Evolutionary conservation across 2,888 invertebrate genomes (phyloP).

Genomic region (Ptychoptera albimana): DNA sequence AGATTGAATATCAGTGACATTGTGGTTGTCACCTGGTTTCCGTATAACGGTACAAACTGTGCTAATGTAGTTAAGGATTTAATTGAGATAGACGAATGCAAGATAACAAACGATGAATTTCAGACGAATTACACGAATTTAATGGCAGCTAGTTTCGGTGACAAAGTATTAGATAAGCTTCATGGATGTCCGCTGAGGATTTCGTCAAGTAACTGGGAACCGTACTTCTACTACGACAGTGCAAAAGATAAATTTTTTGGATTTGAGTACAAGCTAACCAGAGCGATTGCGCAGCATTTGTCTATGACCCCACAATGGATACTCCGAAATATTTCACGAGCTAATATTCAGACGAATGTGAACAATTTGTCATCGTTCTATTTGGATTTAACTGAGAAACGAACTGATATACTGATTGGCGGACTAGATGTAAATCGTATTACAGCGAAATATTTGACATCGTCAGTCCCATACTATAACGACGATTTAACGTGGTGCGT

Average conservation of each 20-base stretch:
- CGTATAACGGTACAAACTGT: conserved; percentile 26
- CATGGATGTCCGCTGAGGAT: conserved; percentile 23
- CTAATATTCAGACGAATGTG: too few species aligned
- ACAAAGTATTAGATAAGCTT: conserved; percentile 24
- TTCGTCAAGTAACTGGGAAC: conserved; percentile 24
- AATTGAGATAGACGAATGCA: too few species aligned
- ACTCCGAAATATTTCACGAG: too few species aligned
- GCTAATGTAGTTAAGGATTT: conserved; percentile 15
- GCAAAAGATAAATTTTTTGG: conserved; percentile 13
- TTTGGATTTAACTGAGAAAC: too few species aligned
- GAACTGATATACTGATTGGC: conserved; percentile 24
- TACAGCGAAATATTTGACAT: conserved; percentile 21
- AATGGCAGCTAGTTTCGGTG: conserved; percentile 8
- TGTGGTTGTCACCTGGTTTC: conserved; percentile 22
- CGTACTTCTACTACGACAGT: conserved; percentile 18
- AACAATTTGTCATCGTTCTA: too few species aligned
- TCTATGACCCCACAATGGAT: conserved; percentile 16
- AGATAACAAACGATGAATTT: too few species aligned
- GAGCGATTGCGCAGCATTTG: conserved; percentile 21
- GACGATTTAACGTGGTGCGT: conserved; percentile 31
- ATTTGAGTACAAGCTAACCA: conserved; percentile 23
- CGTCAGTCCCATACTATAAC: conserved; percentile 24
- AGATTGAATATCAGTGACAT: conserved; percentile 17
- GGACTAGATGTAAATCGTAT: conserved; percentile 27
- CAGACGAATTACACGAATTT: not conserved